Conservation (phyloP, 2,113 vertebrate genomes). For the Protomyctophum bolini region DNA sequence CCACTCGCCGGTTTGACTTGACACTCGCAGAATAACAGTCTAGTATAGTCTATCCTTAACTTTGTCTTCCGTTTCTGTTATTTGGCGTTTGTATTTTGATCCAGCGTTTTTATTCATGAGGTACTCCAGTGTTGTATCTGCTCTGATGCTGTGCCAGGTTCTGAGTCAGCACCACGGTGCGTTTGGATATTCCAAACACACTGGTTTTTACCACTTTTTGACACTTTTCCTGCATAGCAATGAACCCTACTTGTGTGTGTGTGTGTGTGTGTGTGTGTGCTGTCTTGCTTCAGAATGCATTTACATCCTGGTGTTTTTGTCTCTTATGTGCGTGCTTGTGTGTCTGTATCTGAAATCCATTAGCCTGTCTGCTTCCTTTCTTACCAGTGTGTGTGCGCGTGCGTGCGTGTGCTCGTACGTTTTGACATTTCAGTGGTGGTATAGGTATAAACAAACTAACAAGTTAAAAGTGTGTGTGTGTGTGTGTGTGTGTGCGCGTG, state of each 20-base stretch:
- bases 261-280: conserved; percentile 4
- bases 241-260: conserved; percentile 9
- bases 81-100: conserved; percentile 24
- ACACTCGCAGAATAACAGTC: not conserved
- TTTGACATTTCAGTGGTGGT: conserved; percentile 9
- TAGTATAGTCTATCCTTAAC: not conserved
- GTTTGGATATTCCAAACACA: not conserved
- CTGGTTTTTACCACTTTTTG: conserved; percentile 33
- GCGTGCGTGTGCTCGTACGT: conserved; percentile 5
- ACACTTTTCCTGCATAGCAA: conserved; percentile 17
- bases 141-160: conserved; percentile 19
- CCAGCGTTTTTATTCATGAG: conserved; percentile 33
- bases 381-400: not conserved
- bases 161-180: conserved; percentile 23
- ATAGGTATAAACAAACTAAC: conserved; percentile 19
- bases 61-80: not conserved
- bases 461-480: conserved; percentile 3
- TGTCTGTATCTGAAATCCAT: too few species aligned
- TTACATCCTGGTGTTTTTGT: too few species aligned
- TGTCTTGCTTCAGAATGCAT: not conserved
- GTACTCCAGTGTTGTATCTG: conserved; percentile 35
- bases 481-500: not conserved
- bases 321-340: too few species aligned
- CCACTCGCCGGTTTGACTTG: not conserved
- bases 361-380: too few species aligned